Evolutionary conservation across 2,797 vertebrate species (phyloP).

Genomic region (Epinephelus awoara): DNA sequence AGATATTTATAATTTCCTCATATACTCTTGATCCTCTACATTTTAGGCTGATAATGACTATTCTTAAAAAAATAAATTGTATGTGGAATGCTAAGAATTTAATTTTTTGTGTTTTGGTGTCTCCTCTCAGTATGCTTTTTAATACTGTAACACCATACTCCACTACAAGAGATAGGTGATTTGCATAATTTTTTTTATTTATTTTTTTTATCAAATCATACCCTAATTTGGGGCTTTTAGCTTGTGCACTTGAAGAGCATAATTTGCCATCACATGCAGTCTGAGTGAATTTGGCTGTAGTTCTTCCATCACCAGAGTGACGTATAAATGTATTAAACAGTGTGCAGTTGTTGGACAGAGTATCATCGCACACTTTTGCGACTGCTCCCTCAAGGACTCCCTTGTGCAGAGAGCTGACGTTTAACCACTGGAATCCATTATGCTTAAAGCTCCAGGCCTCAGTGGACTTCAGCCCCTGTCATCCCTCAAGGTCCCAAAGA

Average conservation of each 20-base stretch:
- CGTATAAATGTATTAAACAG: constrained; percentile 40
- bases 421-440: constrained; percentile 56
- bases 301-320: constrained; percentile 27
- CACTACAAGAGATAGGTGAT: constrained; percentile 31
- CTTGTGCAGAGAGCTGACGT: constrained; percentile 31
- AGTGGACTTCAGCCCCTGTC: constrained; percentile 33
- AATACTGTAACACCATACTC: constrained; percentile 6
- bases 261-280: constrained; percentile 53
- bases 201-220: constrained; percentile 38
- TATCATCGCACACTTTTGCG: constrained; percentile 9
- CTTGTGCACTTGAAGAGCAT: constrained; percentile 57
- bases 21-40: neutral
- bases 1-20: constrained; percentile 14
- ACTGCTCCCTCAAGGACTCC: constrained; percentile 42
- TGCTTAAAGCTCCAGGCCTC: constrained; percentile 41
- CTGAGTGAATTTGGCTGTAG: constrained; percentile 50
- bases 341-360: constrained; percentile 36
- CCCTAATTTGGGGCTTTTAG: constrained; percentile 67
- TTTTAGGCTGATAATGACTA: constrained; percentile 21
- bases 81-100: neutral
- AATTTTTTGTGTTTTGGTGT: neutral
- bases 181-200: constrained; percentile 28
- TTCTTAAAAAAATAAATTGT: constrained; percentile 2
- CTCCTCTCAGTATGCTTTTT: constrained; percentile 16
- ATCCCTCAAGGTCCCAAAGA: constrained; percentile 35